Evolutionary conservation across 1,140 invertebrate species (phyloP).

Genomic region (Ceratosolen solmsi): DNA sequence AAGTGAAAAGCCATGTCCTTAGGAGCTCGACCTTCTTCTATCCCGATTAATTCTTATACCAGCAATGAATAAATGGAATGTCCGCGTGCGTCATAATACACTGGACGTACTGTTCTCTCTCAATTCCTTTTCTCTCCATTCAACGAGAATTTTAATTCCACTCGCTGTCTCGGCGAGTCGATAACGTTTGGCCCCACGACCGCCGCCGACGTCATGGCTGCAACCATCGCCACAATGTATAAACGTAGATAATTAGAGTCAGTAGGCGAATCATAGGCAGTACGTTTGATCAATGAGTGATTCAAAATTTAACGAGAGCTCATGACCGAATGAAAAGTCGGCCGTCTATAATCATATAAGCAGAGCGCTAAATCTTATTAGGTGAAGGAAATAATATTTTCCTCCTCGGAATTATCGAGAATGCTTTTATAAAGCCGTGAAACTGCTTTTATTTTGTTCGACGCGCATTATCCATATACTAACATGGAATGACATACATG

Average conservation of each 20-base stretch:
- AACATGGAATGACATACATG: background rate
- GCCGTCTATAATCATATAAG: background rate
- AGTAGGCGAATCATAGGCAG: background rate
- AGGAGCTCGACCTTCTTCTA: background rate
- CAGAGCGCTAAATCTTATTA: background rate
- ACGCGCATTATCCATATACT: background rate
- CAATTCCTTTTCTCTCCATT: background rate
- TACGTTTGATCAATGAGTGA: slow-evolving; percentile 9
- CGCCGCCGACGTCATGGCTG: background rate
- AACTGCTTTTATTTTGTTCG: background rate
- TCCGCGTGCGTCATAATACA: background rate
- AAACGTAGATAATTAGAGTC: background rate
- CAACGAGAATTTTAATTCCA: slow-evolving; percentile 9
- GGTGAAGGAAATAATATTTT: background rate
- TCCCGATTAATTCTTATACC: background rate
- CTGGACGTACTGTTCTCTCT: background rate
- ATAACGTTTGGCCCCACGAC: background rate
- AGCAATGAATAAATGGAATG: slow-evolving; percentile 12
- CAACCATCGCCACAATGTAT: background rate
- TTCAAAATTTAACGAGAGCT: slow-evolving; percentile 12
- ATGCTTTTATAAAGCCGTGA: background rate
- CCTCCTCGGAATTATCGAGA: background rate
- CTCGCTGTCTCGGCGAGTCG: background rate
- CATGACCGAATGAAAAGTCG: slow-evolving; percentile 19
- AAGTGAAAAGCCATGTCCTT: background rate